Percentiles rank a stretch among this genome's conserved stretches.
Conservation (phyloP, 2,888 invertebrate genomes). For the Hyles lineata region DNA sequence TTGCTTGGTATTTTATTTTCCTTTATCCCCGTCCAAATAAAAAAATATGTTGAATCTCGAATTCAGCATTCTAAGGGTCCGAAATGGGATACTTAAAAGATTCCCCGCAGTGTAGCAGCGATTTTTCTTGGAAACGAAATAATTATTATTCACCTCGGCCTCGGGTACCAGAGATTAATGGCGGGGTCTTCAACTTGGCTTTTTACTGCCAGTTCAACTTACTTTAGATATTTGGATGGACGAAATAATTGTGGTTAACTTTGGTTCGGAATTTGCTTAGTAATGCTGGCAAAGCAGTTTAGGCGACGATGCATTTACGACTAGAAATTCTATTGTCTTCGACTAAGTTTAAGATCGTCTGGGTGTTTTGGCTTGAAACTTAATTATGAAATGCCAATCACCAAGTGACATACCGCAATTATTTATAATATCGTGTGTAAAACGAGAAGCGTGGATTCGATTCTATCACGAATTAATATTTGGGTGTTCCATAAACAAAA, state of each 20-base stretch:
- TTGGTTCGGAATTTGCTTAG: not conserved
- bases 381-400: no score
- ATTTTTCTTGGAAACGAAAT: slow-evolving; percentile 9
- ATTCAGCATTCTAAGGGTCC: not conserved
- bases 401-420: no score
- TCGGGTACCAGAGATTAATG: slow-evolving; percentile 8
- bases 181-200: not conserved
- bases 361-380: no score
- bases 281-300: no score
- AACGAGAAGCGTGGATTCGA: no score
- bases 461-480: no score
- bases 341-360: no score
- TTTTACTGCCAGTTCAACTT: not conserved
- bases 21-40: not conserved
- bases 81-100: not conserved
- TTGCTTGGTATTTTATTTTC: not conserved
- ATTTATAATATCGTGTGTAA: no score
- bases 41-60: not conserved
- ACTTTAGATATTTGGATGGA: not conserved
- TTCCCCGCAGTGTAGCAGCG: not conserved
- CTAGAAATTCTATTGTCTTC: no score
- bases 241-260: not conserved
- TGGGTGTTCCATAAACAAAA: no score
- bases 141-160: slow-evolving; percentile 8
- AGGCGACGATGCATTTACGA: no score